phyloP scores from a whole-genome alignment of 1,140 invertebrate genomes.

The Thaumetopoea pityocampa region DNA sequence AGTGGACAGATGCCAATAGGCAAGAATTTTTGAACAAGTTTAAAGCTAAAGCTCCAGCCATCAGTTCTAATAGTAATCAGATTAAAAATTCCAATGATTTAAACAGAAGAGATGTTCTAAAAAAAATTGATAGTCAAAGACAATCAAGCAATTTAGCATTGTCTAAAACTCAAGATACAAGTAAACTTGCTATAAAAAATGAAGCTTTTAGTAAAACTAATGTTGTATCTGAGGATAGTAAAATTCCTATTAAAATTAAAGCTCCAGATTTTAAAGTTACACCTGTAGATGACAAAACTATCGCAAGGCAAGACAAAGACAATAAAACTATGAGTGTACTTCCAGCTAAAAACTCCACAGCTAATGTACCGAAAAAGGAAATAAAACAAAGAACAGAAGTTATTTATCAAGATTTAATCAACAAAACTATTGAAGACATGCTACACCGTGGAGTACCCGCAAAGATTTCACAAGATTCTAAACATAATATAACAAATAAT shows the following conservation, averaged over 20 bases:
- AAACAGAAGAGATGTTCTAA: constrained; percentile 59
- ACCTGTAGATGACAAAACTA: constrained; percentile 23
- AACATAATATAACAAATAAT: constrained; percentile 21
- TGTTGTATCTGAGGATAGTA: constrained; percentile 12
- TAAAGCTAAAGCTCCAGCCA: constrained; percentile 49
- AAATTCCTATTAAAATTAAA: constrained; percentile 21
- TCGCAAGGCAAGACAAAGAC: constrained; percentile 10
- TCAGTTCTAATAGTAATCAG: constrained; percentile 54
- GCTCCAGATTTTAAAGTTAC: constrained; percentile 16
- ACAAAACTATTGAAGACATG: constrained; percentile 65
- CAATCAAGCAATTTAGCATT: constrained; percentile 34
- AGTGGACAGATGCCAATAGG: constrained; percentile 64
- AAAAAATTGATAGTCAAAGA: constrained; percentile 65
- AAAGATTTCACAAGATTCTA: constrained; percentile 11
- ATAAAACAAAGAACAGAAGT: constrained; percentile 37
- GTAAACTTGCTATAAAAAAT: constrained; percentile 33
- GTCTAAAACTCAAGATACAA: constrained; percentile 38
- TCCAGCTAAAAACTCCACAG: constrained; percentile 2
- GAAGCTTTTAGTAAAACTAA: constrained; percentile 42
- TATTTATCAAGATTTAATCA: constrained; percentile 59
- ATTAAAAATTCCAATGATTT: constrained; percentile 66
- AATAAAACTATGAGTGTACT: constrained; percentile 16
- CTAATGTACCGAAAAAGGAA: constrained; percentile 29
- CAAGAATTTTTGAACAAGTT: constrained; percentile 69
- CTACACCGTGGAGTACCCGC: constrained; percentile 33